A percentile compares a stretch with the other conserved stretches of the same genome.
Evolutionary conservation across 2,888 invertebrate species (phyloP).

Genomic region (Napeogenes sylphis): DNA sequence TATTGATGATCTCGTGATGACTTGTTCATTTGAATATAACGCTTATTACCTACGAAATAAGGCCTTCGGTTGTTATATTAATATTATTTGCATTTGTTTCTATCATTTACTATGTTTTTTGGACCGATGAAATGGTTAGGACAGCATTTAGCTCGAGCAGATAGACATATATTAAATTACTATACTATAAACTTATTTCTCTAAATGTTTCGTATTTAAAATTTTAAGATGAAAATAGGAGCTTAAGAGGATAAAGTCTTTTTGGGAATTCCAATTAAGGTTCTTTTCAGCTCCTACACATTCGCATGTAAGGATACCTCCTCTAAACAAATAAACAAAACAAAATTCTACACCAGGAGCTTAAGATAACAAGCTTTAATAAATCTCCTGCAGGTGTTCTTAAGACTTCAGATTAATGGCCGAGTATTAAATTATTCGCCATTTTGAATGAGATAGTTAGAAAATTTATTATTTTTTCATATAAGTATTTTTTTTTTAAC

Average conservation of each 20-base stretch:
- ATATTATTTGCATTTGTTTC: slow-evolving; percentile 6
- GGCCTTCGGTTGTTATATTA: not conserved
- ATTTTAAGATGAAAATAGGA: too few relatives aligned
- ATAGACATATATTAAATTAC: too few relatives aligned
- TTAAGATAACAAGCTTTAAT: not conserved
- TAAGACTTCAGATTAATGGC: not conserved
- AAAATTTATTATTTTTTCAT: not conserved
- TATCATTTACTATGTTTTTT: slow-evolving; percentile 14
- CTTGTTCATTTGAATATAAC: slow-evolving; percentile 14
- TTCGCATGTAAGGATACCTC: too few relatives aligned
- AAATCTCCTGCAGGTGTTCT: not conserved
- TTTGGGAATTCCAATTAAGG: too few relatives aligned
- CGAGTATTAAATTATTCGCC: not conserved
- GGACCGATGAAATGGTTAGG: slow-evolving; percentile 13
- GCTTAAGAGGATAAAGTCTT: too few relatives aligned
- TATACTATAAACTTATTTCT: too few relatives aligned
- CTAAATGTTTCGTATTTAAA: too few relatives aligned
- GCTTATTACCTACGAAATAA: slow-evolving; percentile 8
- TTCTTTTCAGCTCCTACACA: too few relatives aligned
- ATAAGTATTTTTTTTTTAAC: too few relatives aligned
- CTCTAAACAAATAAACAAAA: too few relatives aligned
- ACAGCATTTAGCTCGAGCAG: not conserved
- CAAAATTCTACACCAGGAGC: not conserved
- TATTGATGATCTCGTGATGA: too few relatives aligned
- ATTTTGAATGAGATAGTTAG: slow-evolving; percentile 1